Conservation (phyloP, 2,888 invertebrate species). For the Parnassius apollo region DNA sequence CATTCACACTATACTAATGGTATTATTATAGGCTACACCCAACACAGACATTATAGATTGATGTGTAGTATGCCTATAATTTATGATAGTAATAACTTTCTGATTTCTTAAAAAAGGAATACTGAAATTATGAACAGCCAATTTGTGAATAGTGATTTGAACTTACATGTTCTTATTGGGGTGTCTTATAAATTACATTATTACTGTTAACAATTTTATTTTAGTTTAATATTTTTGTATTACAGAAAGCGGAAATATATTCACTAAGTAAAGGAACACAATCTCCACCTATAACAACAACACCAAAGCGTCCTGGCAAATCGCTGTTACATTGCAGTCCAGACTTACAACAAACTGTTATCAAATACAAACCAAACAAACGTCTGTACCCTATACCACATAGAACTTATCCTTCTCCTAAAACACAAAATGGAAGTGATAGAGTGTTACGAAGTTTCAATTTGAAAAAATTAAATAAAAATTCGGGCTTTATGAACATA, state of each 20-base stretch:
- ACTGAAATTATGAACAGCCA: too few relatives aligned
- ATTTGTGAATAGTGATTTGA: too few relatives aligned
- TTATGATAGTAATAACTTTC: too few relatives aligned
- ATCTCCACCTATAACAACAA: constrained; percentile 52
- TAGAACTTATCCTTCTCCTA: constrained; percentile 19
- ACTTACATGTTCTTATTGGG: too few relatives aligned
- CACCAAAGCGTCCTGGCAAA: constrained; percentile 44
- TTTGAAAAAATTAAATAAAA: constrained; percentile 34
- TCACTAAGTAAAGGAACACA: constrained; percentile 43
- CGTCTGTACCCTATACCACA: constrained; percentile 25
- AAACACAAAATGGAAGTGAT: constrained; percentile 38
- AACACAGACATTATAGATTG: too few relatives aligned
- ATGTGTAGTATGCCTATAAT: too few relatives aligned
- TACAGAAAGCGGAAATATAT: constrained; percentile 49
- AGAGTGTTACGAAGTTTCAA: constrained; percentile 56
- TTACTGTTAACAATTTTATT: too few relatives aligned
- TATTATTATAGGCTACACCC: too few relatives aligned
- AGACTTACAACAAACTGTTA: constrained; percentile 31
- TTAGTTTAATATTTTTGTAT: not conserved
- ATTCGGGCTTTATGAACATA: constrained; percentile 34
- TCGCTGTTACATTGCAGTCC: constrained; percentile 39
- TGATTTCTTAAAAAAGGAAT: too few relatives aligned
- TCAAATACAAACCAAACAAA: constrained; percentile 34
- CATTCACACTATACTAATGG: too few relatives aligned
- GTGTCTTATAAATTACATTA: too few relatives aligned